Evolutionary conservation across 2,113 vertebrate species (phyloP), one percentile per base, ranked within the genome.

Genomic region (Tenrec ecaudatus): DNA sequence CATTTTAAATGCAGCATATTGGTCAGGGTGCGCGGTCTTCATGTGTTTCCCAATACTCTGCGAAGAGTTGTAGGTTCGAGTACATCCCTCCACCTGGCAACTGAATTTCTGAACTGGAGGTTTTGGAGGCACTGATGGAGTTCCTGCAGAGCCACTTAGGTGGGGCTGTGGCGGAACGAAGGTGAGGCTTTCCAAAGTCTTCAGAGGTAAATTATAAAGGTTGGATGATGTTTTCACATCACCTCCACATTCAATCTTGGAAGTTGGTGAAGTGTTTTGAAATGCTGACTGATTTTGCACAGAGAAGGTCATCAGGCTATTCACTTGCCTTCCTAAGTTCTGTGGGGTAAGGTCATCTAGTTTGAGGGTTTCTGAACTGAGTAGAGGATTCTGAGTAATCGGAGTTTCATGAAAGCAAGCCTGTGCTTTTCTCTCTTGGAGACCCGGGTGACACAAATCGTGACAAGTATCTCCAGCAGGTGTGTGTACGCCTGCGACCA

Each of bases 31-130:
- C 53, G 98, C 97, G 0, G 99, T 98, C 97, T 99, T 99, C 99
- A 99, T 99, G 92, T 99, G 99, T 95, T 99, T 99, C 85, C 98
- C 98, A 90, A 99, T 99, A 96, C 99, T 99, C 93, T 99, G 98
- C 20, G 98, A 98, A 0, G 98, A 99, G 97, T 99, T 99, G 93
- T 99, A 99, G 0, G 98, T 98, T 94, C 99, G 98, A 85, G 98
- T 98, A 90, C 99, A 99, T 0, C 98, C 98, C 62, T 98, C 99
- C 43, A 99, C 98, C 25, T 99, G 98, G 94, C 99, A 99, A 94
- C 97, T 98, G 89, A 98, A 99, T 89, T 99, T 98, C 95, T 99
- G 98, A 92, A 97, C 0, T 38, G 97, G 97, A 12, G 96, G 60
- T 97, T 97, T 96, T 82, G 97, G 96, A 88, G 97, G 96, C 90